Percentiles rank a stretch among this genome's conserved stretches.
These are phyloP conservation scores for Knipowitschia caucasica DNA, from an alignment of 2,797 vertebrate genomes.

Conservation along the genomic window DNA sequence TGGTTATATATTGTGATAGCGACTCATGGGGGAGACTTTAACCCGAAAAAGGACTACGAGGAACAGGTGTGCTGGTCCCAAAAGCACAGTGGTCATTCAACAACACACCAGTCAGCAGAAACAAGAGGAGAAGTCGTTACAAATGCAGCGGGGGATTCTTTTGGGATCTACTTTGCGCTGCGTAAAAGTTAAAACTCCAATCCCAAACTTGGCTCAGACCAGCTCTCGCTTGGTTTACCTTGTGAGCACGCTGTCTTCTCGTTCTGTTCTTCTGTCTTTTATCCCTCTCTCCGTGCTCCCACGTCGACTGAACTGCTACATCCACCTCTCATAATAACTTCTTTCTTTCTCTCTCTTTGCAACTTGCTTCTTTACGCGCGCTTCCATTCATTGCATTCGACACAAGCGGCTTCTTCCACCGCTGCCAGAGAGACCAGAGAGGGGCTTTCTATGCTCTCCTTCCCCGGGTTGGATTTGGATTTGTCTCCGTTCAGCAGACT, in stretches of 20 bases:
- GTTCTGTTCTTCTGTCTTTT: conserved; percentile 6
- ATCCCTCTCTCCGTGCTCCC: conserved; percentile 46
- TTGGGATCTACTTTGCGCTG: neutral
- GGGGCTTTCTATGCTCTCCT: conserved; percentile 44
- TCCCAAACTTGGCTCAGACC: neutral
- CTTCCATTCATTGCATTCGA: conserved; percentile 38
- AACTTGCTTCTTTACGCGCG: conserved; percentile 7
- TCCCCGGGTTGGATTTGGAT: too few species aligned
- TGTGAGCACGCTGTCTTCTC: conserved; percentile 50
- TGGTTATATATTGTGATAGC: neutral
- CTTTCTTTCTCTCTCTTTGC: too few species aligned
- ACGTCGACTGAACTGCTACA: too few species aligned
- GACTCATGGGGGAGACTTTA: conserved; percentile 17
- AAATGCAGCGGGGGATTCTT: neutral
- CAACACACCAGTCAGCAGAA: conserved; percentile 48
- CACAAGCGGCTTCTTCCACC: conserved; percentile 12
- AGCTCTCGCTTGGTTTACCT: conserved; percentile 57
- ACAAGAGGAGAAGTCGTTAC: neutral
- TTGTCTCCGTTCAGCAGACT: conserved; percentile 76
- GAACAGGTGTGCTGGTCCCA: conserved; percentile 66
- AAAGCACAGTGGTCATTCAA: conserved; percentile 20
- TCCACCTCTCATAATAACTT: conserved; percentile 52
- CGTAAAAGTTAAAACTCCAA: neutral
- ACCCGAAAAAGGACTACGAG: conserved; percentile 51
- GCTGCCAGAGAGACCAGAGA: conserved; percentile 46